These are phyloP conservation scores for Paramormyrops kingsleyae DNA, from an alignment of 2,113 vertebrate genomes.

Conservation along the genomic window DNA sequence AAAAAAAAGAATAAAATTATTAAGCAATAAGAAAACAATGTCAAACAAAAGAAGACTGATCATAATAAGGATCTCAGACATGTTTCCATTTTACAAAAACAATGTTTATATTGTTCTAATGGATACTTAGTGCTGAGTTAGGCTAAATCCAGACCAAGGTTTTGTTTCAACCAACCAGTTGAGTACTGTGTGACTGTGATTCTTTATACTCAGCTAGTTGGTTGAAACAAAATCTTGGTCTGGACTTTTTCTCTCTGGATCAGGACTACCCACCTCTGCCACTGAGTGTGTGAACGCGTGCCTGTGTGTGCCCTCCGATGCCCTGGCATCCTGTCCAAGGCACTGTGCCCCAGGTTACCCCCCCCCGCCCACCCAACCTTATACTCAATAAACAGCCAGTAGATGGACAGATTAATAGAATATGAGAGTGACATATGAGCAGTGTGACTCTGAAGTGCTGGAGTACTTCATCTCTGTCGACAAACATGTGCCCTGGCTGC, in stretches of 20 bases:
- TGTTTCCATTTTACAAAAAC: not conserved
- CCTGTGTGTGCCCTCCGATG: not conserved
- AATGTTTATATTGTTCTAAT: not conserved
- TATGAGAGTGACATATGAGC: not conserved
- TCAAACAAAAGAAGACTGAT: not conserved
- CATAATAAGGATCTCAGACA: not conserved
- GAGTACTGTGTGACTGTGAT: too few relatives aligned
- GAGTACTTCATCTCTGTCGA: not conserved
- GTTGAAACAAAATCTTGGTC: not conserved
- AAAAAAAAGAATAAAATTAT: slow-evolving; percentile 5
- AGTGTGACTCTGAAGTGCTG: not conserved
- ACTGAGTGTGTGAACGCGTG: not conserved
- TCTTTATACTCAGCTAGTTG: too few relatives aligned
- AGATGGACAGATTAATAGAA: too few relatives aligned
- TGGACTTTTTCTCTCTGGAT: not conserved
- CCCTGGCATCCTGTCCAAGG: not conserved
- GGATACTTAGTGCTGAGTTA: not conserved
- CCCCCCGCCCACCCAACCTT: not conserved
- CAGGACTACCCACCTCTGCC: not conserved
- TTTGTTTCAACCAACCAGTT: not conserved
- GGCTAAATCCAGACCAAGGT: not conserved
- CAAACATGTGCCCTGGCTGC: not conserved
- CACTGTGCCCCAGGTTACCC: not conserved
- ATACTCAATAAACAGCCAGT: not conserved
- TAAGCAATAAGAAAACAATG: not conserved